Percentiles rank a stretch among this genome's conserved stretches.
Evolutionary conservation across 2,113 vertebrate species (phyloP).

Genomic region (Nymphicus hollandicus): DNA sequence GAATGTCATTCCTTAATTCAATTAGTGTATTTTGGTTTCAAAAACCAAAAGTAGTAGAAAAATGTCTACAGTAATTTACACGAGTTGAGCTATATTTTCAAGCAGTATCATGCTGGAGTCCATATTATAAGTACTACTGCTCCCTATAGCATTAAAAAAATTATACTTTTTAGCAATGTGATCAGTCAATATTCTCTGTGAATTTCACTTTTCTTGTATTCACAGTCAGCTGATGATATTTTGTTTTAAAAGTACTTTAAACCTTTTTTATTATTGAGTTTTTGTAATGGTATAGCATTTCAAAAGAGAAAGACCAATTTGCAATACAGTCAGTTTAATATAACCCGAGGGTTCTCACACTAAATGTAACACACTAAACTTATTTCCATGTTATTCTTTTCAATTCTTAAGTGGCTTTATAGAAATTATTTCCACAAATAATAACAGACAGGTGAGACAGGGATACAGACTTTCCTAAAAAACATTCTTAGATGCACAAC

Average conservation of each 20-base stretch:
- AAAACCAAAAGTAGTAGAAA: not conserved
- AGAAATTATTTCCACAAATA: not conserved
- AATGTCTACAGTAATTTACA: not conserved
- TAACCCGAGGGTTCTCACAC: not conserved
- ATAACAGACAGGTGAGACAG: not conserved
- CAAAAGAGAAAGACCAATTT: not conserved
- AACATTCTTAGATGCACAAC: not conserved
- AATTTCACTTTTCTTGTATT: not conserved
- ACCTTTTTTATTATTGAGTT: not conserved
- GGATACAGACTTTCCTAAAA: not conserved
- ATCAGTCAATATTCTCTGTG: not conserved
- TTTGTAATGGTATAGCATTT: not conserved
- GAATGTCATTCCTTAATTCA: not conserved
- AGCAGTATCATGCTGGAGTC: not conserved
- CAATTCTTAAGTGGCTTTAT: not conserved
- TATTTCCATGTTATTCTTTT: not conserved
- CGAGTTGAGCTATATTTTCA: not conserved
- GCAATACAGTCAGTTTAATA: not conserved
- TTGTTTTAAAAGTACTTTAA: not conserved
- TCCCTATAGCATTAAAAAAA: not conserved
- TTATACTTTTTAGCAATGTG: not conserved
- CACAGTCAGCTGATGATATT: not conserved
- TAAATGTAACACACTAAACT: not conserved
- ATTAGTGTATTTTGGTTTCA: not conserved
- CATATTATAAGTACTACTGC: not conserved